These are phyloP conservation scores for Lepisosteus osseus DNA, from an alignment of 2,113 vertebrate genomes.

Conservation along the genomic window DNA sequence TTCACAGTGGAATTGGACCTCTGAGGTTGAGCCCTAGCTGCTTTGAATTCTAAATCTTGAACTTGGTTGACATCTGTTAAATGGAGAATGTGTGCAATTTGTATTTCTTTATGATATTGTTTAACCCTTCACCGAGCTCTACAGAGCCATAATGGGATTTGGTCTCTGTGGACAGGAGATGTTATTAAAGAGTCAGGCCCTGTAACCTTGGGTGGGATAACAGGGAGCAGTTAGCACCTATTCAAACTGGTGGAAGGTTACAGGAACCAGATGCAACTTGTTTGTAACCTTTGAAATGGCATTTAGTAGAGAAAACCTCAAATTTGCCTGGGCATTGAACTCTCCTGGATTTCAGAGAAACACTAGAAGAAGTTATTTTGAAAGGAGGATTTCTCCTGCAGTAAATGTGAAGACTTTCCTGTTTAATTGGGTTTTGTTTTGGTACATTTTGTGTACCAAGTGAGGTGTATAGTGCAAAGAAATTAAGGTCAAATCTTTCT, in stretches of 20 bases:
- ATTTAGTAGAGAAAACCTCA: not conserved
- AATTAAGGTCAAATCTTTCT: too few relatives aligned
- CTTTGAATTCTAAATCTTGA: constrained; percentile 85
- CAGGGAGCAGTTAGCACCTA: not conserved
- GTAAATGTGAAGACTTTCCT: too few relatives aligned
- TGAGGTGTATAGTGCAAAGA: too few relatives aligned
- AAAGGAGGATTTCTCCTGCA: not conserved
- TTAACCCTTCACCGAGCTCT: constrained; percentile 74
- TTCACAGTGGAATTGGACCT: constrained; percentile 81
- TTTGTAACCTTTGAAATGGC: not conserved
- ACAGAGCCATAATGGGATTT: constrained; percentile 69
- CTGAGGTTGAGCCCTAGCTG: constrained; percentile 75
- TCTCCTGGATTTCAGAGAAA: constrained; percentile 13
- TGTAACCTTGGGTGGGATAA: constrained; percentile 66
- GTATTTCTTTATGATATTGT: constrained; percentile 81
- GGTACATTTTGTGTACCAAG: too few relatives aligned
- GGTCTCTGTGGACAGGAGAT: constrained; percentile 75
- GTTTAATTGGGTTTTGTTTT: too few relatives aligned
- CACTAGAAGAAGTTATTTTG: constrained; percentile 12
- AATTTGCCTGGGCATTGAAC: constrained; percentile 8
- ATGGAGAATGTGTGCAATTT: constrained; percentile 86
- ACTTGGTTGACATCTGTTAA: constrained; percentile 84
- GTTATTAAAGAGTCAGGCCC: constrained; percentile 67
- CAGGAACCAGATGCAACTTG: constrained; percentile 13
- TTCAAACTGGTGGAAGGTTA: constrained; percentile 8